Conservation (phyloP, 2,888 invertebrate genomes). For the Hirtodrosophila alboralis region DNA sequence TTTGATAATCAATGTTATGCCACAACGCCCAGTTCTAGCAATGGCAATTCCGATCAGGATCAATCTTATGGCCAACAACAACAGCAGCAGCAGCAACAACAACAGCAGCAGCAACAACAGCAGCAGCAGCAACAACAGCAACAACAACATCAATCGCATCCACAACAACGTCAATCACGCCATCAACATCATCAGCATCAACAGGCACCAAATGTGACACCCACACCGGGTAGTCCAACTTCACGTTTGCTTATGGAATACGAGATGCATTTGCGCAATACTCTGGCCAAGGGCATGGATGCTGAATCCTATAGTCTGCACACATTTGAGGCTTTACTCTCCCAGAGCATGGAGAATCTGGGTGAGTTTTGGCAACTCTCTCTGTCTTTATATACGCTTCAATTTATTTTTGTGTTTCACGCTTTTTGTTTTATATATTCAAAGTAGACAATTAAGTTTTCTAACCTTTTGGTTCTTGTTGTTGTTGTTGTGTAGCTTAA, state of each 20-base stretch:
- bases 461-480: constrained; percentile 41
- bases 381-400: neutral
- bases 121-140: constrained; percentile 85
- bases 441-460: constrained; percentile 37
- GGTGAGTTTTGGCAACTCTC: constrained; percentile 85
- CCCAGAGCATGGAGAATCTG: constrained; percentile 97
- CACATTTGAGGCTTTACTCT: constrained; percentile 95
- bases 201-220: constrained; percentile 88
- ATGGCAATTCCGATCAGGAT: constrained; percentile 95
- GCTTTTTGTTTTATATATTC: constrained; percentile 22
- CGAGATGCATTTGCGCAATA: constrained; percentile 96
- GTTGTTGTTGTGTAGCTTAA: too few species aligned
- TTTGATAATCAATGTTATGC: constrained; percentile 98
- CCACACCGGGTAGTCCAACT: constrained; percentile 93
- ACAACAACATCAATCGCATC: constrained; percentile 84
- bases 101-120: constrained; percentile 87
- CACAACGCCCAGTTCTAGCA: constrained; percentile 96
- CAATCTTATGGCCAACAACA: constrained; percentile 87
- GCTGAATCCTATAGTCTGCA: constrained; percentile 97
- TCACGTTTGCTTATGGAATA: constrained; percentile 94
- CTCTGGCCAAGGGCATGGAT: constrained; percentile 96
- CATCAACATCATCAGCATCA: constrained; percentile 87
- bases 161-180: constrained; percentile 76
- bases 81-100: constrained; percentile 80
- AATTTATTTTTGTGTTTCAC: constrained; percentile 35